A percentile compares a stretch with the other conserved stretches of the same genome.
Conservation (phyloP, 2,113 vertebrate genomes). For the Megaleporinus macrocephalus region DNA sequence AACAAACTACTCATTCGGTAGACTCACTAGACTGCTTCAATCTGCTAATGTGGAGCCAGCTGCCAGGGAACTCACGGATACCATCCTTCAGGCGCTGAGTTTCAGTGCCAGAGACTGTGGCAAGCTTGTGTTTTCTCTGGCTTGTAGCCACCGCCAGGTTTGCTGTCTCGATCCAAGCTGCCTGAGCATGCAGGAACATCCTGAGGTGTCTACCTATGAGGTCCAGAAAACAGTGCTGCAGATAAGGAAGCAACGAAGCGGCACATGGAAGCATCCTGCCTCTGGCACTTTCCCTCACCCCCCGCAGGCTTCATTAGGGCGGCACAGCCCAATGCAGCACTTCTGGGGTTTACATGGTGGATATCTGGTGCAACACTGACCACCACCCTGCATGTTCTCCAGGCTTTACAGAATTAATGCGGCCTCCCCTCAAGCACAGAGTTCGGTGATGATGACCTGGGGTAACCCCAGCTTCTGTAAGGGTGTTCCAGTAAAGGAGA, state of each 20-base stretch:
- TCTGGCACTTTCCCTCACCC: neutral
- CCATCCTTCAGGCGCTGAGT: neutral
- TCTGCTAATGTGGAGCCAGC: neutral
- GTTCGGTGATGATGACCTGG: neutral
- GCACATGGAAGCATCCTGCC: neutral
- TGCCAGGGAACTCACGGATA: neutral
- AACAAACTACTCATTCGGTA: neutral
- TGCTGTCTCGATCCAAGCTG: neutral
- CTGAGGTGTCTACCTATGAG: neutral
- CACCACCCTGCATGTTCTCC: no score
- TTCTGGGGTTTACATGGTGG: neutral
- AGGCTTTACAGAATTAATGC: neutral
- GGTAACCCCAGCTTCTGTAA: neutral
- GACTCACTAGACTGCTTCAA: neutral
- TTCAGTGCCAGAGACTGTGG: neutral
- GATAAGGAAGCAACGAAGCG: neutral
- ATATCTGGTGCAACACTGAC: no score
- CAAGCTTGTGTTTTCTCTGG: neutral
- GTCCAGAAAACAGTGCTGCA: neutral
- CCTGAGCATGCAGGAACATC: neutral
- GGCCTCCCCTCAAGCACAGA: neutral
- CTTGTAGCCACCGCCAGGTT: neutral
- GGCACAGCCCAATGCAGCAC: neutral
- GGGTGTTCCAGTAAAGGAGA: no score
- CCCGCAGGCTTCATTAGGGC: neutral